Evolutionary conservation across 2,888 invertebrate genomes (phyloP).

Genomic region (Cheilosia soror): DNA sequence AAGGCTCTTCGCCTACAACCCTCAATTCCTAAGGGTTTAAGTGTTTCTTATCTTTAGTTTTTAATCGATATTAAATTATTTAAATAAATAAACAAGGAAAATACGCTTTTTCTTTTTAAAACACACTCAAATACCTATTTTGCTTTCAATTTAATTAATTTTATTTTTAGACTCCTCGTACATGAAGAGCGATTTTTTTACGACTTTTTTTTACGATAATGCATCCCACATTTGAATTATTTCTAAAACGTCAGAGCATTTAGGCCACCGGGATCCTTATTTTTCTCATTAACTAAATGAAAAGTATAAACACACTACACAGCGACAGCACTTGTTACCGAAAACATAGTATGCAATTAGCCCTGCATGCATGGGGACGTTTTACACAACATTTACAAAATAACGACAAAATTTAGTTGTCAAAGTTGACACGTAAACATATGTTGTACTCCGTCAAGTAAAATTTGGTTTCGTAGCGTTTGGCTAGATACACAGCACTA

Average conservation of each 20-base stretch:
- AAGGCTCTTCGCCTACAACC: conserved; percentile 51
- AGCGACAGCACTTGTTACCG: neutral
- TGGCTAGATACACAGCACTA: conserved; percentile 21
- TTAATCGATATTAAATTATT: conserved; percentile 49
- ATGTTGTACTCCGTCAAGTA: neutral
- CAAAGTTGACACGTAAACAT: conserved; percentile 26
- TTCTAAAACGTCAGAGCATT: conserved; percentile 39
- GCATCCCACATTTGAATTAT: conserved; percentile 53
- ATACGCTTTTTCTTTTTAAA: neutral
- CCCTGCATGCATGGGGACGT: neutral
- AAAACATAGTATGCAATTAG: conserved; percentile 18
- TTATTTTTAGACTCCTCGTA: conserved; percentile 59
- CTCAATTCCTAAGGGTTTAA: conserved; percentile 55
- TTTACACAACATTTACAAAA: conserved; percentile 19
- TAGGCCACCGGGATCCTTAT: conserved; percentile 5
- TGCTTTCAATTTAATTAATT: conserved; percentile 39
- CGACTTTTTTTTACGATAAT: conserved; percentile 52
- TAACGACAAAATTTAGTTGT: conserved; percentile 1
- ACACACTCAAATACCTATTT: too few species aligned
- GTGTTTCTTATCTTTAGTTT: conserved; percentile 7
- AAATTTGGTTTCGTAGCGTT: conserved; percentile 9
- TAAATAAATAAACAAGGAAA: conserved; percentile 47
- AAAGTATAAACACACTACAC: neutral
- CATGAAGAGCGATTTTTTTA: conserved; percentile 44
- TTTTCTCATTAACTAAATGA: neutral